A percentile compares a stretch with the other conserved stretches of the same genome.
Conservation (phyloP, 2,113 vertebrate species). For the Lepisosteus oculatus region DNA sequence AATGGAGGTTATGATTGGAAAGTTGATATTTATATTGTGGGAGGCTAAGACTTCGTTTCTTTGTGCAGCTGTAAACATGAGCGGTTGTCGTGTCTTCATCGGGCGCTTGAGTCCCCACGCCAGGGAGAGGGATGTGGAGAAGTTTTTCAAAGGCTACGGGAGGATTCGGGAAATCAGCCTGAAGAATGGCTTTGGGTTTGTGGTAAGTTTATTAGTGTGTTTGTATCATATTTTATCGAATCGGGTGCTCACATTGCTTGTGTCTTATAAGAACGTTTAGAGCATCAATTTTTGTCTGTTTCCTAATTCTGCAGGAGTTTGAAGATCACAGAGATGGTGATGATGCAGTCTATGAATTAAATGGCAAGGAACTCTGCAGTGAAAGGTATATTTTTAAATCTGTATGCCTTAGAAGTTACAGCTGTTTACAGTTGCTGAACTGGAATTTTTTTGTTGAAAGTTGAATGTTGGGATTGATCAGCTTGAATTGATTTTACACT, state of each 20-base stretch:
- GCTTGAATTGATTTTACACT: too few relatives aligned
- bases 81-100: constrained; percentile 86
- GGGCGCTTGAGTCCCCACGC: constrained; percentile 87
- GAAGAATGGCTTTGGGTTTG: constrained; percentile 91
- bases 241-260: background rate
- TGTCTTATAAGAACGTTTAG: background rate
- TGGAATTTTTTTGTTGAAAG: too few relatives aligned
- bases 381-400: constrained; percentile 67
- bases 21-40: too few relatives aligned
- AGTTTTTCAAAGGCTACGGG: constrained; percentile 91
- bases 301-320: constrained; percentile 71
- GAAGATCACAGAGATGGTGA: constrained; percentile 91
- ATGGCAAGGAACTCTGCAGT: constrained; percentile 86
- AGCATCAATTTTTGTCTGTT: background rate
- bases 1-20: too few relatives aligned
- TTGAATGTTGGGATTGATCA: too few relatives aligned
- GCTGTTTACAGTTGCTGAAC: too few relatives aligned
- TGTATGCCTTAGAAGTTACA: background rate
- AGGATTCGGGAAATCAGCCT: constrained; percentile 86
- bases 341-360: constrained; percentile 87
- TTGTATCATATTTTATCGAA: background rate
- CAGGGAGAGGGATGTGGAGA: constrained; percentile 86
- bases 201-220: constrained; percentile 65
- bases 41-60: too few relatives aligned
- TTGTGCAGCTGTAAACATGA: constrained; percentile 57